These are phyloP conservation scores for Sorex fumeus DNA, from an alignment of 2,113 vertebrate species.

Conservation along the genomic window DNA sequence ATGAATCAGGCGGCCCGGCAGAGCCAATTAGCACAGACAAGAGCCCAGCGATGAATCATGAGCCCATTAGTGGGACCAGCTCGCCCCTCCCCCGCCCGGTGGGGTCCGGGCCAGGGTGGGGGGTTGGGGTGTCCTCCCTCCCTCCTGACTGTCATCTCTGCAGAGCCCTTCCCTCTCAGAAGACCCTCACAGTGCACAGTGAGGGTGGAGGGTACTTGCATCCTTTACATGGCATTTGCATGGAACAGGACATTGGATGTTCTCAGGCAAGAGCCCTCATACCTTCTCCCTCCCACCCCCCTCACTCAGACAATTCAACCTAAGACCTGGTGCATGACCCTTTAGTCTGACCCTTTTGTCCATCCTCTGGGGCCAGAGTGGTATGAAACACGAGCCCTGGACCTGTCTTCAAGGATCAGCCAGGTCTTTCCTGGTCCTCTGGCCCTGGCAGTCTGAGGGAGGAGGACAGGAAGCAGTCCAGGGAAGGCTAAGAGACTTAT, in stretches of 20 bases:
- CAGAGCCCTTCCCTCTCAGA: neutral
- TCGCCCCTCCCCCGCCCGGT: conserved; percentile 23
- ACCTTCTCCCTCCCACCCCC: neutral
- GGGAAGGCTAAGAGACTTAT: neutral
- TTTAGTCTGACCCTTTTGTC: neutral
- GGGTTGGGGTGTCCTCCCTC: conserved; percentile 26
- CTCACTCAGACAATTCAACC: neutral
- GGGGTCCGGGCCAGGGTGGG: conserved; percentile 47
- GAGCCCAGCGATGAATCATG: conserved; percentile 89
- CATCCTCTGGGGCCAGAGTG: neutral
- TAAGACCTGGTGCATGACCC: neutral
- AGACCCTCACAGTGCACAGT: neutral
- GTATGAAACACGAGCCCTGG: neutral
- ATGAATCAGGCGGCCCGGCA: conserved; percentile 88
- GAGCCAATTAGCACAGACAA: conserved; percentile 90
- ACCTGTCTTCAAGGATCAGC: neutral
- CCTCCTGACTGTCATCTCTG: neutral
- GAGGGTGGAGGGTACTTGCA: accelerated
- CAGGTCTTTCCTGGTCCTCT: neutral
- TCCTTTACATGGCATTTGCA: conserved; percentile 65
- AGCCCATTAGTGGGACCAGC: conserved; percentile 58
- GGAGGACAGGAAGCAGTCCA: neutral
- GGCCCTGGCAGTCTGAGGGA: neutral
- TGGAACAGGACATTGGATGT: neutral
- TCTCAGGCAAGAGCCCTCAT: neutral